Conservation (phyloP, 37 sponge, comb jelly and placozoan species). For the Crambe crambe region DNA sequence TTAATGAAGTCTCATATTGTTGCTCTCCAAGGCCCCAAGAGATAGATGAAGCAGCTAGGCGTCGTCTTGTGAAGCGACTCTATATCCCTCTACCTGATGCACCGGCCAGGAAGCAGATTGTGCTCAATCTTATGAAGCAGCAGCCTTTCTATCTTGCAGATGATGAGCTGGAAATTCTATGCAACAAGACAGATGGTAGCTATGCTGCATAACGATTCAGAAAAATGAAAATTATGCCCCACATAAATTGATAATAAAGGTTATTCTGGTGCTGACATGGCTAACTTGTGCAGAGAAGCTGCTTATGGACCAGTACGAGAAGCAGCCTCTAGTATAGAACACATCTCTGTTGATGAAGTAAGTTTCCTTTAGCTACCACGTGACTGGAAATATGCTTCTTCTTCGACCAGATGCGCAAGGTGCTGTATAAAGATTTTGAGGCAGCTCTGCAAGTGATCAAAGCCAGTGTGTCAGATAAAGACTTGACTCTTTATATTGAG, state of each 20-base stretch:
- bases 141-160: constrained; percentile 67
- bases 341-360: constrained; percentile 86
- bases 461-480: constrained; percentile 88
- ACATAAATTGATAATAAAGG: constrained; percentile 50
- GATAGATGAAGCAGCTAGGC: constrained; percentile 97
- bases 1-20: not conserved
- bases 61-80: constrained; percentile 94
- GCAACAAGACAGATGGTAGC: constrained; percentile 67
- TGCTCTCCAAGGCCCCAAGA: constrained; percentile 83
- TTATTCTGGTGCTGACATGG: constrained; percentile 98
- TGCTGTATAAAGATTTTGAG: constrained; percentile 77
- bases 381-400: too few relatives aligned
- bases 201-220: not conserved
- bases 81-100: constrained; percentile 96
- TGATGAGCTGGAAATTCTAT: constrained; percentile 63
- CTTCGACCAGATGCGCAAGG: constrained; percentile 76
- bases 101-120: constrained; percentile 83
- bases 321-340: constrained; percentile 58
- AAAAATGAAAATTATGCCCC: not conserved
- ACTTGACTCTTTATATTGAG: constrained; percentile 84
- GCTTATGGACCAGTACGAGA: constrained; percentile 91
- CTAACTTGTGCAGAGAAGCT: constrained; percentile 94
- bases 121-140: constrained; percentile 73
- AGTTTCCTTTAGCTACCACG: not conserved
- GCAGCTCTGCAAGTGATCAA: constrained; percentile 68